These are phyloP conservation scores for Branchellion lobata DNA, from an alignment of 2,888 invertebrate species.

Conservation along the genomic window DNA sequence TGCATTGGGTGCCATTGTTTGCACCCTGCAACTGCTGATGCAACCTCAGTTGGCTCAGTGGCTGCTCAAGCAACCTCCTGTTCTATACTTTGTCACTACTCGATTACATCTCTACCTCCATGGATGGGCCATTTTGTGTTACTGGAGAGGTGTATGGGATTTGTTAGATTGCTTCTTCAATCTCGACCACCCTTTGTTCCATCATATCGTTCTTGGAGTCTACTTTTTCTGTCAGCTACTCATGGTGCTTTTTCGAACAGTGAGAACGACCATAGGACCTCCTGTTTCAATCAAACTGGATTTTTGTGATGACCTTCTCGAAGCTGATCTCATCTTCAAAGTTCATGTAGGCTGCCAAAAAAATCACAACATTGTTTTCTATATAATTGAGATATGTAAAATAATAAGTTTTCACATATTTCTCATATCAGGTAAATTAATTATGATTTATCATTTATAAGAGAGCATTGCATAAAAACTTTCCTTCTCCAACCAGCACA, in stretches of 20 bases:
- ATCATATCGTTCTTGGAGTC: slow-evolving; percentile 40
- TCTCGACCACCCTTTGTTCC: slow-evolving; percentile 32
- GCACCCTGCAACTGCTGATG: slow-evolving; percentile 46
- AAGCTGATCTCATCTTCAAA: slow-evolving; percentile 51
- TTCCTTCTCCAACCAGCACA: too few species aligned
- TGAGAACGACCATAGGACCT: slow-evolving; percentile 51
- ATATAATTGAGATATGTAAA: too few species aligned
- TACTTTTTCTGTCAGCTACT: slow-evolving; percentile 48
- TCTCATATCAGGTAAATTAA: too few species aligned
- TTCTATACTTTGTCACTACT: slow-evolving; percentile 39
- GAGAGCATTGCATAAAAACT: neutral
- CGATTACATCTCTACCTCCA: slow-evolving; percentile 51
- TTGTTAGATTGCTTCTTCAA: slow-evolving; percentile 51
- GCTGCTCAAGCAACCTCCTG: neutral
- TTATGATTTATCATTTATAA: neutral
- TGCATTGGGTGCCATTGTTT: slow-evolving; percentile 48
- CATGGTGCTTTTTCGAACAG: slow-evolving; percentile 48
- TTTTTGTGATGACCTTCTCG: slow-evolving; percentile 49
- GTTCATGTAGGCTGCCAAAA: slow-evolving; percentile 46
- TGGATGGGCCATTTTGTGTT: slow-evolving; percentile 52
- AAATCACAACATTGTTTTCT: neutral
- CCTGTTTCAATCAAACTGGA: slow-evolving; percentile 51
- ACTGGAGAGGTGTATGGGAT: slow-evolving; percentile 53
- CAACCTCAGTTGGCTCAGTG: slow-evolving; percentile 49
- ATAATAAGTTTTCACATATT: too few species aligned